Evolutionary conservation across 2,888 invertebrate genomes (phyloP), one percentile per base, ranked within the genome.

Genomic region (Acrobasis suavella): DNA sequence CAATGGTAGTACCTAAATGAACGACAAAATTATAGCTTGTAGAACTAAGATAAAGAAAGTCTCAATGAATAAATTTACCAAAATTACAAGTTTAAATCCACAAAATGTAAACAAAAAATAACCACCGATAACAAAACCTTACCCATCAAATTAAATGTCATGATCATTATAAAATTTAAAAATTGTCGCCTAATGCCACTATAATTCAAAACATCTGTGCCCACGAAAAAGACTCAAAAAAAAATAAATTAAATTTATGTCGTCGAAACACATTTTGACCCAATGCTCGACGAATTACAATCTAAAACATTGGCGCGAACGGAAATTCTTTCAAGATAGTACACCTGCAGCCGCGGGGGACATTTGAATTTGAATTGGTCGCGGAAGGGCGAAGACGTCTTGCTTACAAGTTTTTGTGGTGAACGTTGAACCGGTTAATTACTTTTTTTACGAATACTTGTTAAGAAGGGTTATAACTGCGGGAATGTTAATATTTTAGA

Each of bases 291-390:
- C 22, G 56, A 72, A 74, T 73, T 73, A 71, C 65, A 76, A 69
- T 72, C 69, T 71, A 72, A 77, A 70, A 71, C 74, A 75, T 74
- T 80, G 77, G 72, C 72, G 75, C 72, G 72, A 82, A 76, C 85
- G 87, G 88, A 87, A 89, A 83, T 82, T 77, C 80, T 81, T 83
- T 87, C 81, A 87, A 80, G 74, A 82, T 80, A 77, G 75, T 86
- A 79, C 89, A 86, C 85, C 89, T 89, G 89, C 88, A 80, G 69
- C 73, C 67, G 67, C 66, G 73, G 84, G 22, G 84, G 87, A 86
- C 86, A 85, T 91, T 89, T 89, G 80, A 91, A 91, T 91, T 79
- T 88, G 86, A 91, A 87, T 86, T 71, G 76, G 70, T 74, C 75
- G 68, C 77, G 74, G 82, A 88, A 90, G 89, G 90, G 86, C 84